Conservation (phyloP, 2,113 vertebrate genomes). For the Marmota flaviventris region DNA sequence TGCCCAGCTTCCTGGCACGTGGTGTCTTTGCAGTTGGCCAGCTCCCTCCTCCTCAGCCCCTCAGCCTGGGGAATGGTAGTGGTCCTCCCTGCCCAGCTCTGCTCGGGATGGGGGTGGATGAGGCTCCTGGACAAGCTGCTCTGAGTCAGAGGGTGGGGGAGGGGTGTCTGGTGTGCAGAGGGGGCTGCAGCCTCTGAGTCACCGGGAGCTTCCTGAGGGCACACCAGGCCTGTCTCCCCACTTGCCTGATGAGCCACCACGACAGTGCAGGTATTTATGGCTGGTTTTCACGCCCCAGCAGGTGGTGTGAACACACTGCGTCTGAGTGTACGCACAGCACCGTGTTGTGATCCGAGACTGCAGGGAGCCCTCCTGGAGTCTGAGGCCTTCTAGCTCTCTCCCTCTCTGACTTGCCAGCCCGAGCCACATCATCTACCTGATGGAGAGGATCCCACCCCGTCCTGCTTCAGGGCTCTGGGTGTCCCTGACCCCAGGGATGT, state of each 20-base stretch:
- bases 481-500: background rate
- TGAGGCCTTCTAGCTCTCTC: slow-evolving; percentile 1
- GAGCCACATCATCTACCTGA: background rate
- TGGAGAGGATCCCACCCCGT: background rate
- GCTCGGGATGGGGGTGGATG: background rate
- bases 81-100: background rate
- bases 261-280: slow-evolving; percentile 74
- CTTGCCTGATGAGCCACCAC: slow-evolving; percentile 41
- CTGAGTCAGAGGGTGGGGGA: background rate
- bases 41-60: background rate
- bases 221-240: slow-evolving; percentile 12
- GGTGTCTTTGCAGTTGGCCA: background rate
- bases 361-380: background rate
- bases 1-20: background rate
- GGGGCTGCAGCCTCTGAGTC: slow-evolving; percentile 28
- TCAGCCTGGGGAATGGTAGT: background rate
- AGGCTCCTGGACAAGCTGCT: background rate
- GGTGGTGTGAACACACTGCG: slow-evolving; percentile 66
- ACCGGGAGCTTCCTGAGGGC: slow-evolving; percentile 57
- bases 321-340: background rate
- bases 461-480: background rate
- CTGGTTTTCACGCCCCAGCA: slow-evolving; percentile 69
- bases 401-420: background rate
- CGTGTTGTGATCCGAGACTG: background rate
- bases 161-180: background rate